phyloP scores from a whole-genome alignment of 2,113 vertebrate species.

The Choloepus hoffmanni region DNA sequence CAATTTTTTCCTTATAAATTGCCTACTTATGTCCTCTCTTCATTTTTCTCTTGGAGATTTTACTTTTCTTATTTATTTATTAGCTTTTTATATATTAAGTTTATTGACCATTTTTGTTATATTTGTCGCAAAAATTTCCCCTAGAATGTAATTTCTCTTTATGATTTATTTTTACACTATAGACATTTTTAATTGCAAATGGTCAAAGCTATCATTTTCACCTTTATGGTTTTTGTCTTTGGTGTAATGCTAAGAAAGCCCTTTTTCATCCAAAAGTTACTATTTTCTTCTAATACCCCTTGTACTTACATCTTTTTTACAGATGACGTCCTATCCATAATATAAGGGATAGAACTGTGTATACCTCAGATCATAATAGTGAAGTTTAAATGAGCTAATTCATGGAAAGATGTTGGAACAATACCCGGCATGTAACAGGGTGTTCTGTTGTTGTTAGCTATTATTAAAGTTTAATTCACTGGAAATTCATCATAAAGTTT shows the following conservation, averaged over 20 bases:
- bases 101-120: not conserved
- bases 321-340: conserved; percentile 16
- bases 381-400: conserved; percentile 24
- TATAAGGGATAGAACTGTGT: not conserved
- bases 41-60: not conserved
- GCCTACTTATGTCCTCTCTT: not conserved
- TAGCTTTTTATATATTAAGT: not conserved
- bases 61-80: not conserved
- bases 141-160: conserved; percentile 1
- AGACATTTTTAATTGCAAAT: not conserved
- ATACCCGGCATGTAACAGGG: not conserved
- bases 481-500: conserved; percentile 1
- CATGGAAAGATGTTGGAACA: not conserved
- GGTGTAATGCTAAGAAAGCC: not conserved
- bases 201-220: not conserved
- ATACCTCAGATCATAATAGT: not conserved
- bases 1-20: conserved; percentile 2
- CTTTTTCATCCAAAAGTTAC: not conserved
- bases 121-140: not conserved
- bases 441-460: not conserved
- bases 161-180: conserved; percentile 12
- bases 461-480: not conserved
- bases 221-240: conserved; percentile 9
- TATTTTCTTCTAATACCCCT: conserved; percentile 14
- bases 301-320: not conserved